Evolutionary conservation across 1,140 invertebrate species (phyloP), one percentile per base, ranked within the genome.

Genomic region (Aplysia californica): DNA sequence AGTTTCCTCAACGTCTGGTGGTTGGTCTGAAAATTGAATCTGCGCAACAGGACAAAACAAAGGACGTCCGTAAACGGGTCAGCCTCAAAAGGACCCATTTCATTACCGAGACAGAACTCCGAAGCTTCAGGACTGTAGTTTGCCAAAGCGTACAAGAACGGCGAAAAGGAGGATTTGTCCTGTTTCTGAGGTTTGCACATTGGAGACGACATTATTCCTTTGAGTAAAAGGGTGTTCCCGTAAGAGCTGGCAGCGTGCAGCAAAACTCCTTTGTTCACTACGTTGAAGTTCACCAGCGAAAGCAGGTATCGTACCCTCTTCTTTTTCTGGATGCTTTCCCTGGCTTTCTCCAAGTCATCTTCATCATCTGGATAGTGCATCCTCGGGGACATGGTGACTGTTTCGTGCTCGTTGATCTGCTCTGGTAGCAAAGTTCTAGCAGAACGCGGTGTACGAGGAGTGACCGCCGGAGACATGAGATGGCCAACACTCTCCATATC

Each of bases 61-160:
- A 72, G 55, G 0, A 56, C 56, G 31, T 72, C 50, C 44, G 23
- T 21, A 33, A 58, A 3, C 26, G 69, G 55, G 55, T 72, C 69
- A 33, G 38, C 29, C 36, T 72, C 69, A 29, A 56, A 72, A 1
- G 69, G 69, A 0, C 69, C 69, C 55, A 72, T 31, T 1, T 41
- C 55, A 55, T 72, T 50, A 2, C 23, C 31, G 2, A 72, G 31
- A 23, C 69, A 72, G 26, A 56, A 50, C 2, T 23, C n/a, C 26
- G 58, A 33, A 18, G 69, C 35, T 15, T 72, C 69, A 26, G 56
- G 29, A 1, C 55, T 26, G 38, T 33, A 35, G 55, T 72, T 72
- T 33, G 55, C 69, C 69, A 72, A 50, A 20, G 69, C 44, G 69
- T 59, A 72, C 2, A 72, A 4, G 69, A 72, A 72, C 2, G 69